Conservation (phyloP, 2,113 vertebrate genomes). For the Gnathonemus echidnorhynchus region DNA sequence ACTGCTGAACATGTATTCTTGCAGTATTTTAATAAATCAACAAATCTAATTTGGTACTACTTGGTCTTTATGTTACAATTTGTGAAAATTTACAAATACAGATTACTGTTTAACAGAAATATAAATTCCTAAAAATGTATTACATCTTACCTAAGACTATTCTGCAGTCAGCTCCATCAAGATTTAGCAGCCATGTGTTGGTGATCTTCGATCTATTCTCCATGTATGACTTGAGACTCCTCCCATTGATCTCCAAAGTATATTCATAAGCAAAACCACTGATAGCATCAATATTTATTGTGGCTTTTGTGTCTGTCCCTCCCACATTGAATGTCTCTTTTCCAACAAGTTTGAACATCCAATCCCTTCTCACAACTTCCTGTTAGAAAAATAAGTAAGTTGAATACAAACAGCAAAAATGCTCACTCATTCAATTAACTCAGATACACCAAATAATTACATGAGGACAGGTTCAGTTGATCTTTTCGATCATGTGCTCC, state of each 20-base stretch:
- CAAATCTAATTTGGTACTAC: background rate
- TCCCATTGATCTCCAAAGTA: constrained; percentile 93
- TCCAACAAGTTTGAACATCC: constrained; percentile 98
- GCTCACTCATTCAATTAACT: background rate
- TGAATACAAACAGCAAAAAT: background rate
- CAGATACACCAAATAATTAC: background rate
- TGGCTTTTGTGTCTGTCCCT: constrained; percentile 77
- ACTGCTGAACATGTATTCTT: background rate
- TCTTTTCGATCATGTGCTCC: background rate
- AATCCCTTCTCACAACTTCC: constrained; percentile 86
- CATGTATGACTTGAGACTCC: constrained; percentile 90
- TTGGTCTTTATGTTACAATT: background rate
- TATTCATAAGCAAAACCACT: constrained; percentile 94
- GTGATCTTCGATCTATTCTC: constrained; percentile 93
- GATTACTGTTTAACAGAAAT: background rate
- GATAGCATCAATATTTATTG: constrained; percentile 92
- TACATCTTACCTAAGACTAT: constrained; percentile 81
- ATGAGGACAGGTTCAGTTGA: background rate
- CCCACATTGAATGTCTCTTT: constrained; percentile 91
- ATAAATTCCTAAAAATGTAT: background rate
- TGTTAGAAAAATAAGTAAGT: constrained; percentile 32
- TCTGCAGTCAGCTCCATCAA: constrained; percentile 80
- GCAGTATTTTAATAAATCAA: background rate
- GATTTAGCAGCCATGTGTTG: constrained; percentile 83
- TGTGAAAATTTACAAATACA: background rate